A percentile compares a stretch with the other conserved stretches of the same genome.
Conservation (phyloP, 2,888 invertebrate genomes). For the Dusona sp. region DNA sequence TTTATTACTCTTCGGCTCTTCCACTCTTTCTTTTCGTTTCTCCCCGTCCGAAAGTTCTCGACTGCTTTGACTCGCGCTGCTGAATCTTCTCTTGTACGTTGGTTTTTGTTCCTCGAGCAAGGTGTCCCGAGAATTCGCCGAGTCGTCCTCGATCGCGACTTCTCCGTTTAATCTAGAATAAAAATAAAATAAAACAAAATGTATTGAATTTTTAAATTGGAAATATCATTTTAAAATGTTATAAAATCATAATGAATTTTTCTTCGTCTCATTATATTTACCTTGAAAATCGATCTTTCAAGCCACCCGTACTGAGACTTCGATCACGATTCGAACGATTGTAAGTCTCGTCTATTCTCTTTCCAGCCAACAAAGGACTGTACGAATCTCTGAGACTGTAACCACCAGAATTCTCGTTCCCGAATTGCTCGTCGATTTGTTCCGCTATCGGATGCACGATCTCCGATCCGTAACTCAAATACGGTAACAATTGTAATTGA, state of each 20-base stretch:
- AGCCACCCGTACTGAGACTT: conserved; percentile 79
- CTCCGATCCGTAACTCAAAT: conserved; percentile 89
- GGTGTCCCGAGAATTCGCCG: conserved; percentile 82
- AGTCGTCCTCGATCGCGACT: conserved; percentile 79
- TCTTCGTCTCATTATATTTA: conserved; percentile 57
- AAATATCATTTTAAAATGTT: no score
- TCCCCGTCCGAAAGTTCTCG: conserved; percentile 82
- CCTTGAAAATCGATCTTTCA: conserved; percentile 81
- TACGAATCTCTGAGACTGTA: conserved; percentile 78
- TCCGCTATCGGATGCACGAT: conserved; percentile 94
- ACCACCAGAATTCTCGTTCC: conserved; percentile 81
- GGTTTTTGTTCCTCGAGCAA: conserved; percentile 78
- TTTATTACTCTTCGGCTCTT: conserved; percentile 75
- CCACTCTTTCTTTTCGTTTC: conserved; percentile 72
- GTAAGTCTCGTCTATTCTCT: conserved; percentile 75
- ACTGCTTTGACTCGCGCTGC: conserved; percentile 83
- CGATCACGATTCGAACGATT: conserved; percentile 78
- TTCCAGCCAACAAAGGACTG: conserved; percentile 79
- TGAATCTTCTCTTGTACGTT: conserved; percentile 80
- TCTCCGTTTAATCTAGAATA: conserved; percentile 79
- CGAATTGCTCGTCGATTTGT: conserved; percentile 90
- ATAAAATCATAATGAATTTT: no score
- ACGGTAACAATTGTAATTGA: conserved; percentile 82
- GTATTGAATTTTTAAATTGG: not conserved
- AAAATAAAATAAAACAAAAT: not conserved